Conservation (phyloP, 1,140 invertebrate species). For the Zaprionus nigranus region DNA sequence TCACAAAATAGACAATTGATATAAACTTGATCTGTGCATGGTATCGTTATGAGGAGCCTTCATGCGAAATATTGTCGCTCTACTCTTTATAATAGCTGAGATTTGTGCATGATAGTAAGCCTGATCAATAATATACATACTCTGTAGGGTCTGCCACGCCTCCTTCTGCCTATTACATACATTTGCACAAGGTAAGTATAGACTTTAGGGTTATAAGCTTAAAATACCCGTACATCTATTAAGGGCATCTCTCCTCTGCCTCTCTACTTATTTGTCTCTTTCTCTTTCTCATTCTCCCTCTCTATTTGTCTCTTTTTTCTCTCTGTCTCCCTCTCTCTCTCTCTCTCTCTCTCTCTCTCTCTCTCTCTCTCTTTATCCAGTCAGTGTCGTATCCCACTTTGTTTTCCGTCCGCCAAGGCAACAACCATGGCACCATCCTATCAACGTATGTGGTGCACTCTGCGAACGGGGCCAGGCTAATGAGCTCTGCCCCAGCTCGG, state of each 20-base stretch:
- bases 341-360: not conserved
- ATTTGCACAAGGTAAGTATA: too few species aligned
- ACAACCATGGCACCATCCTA: not conserved
- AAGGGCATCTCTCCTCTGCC: not conserved
- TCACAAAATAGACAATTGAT: too few species aligned
- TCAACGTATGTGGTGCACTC: slow-evolving; percentile 3
- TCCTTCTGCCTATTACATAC: too few species aligned
- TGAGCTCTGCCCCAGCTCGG: slow-evolving; percentile 37
- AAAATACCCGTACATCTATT: too few species aligned
- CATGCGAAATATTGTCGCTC: too few species aligned
- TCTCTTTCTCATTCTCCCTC: not conserved
- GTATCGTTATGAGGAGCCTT: too few species aligned
- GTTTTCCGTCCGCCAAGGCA: not conserved
- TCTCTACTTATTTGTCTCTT: not conserved
- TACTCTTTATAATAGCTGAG: too few species aligned
- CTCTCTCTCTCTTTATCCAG: not conserved
- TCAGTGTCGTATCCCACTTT: slow-evolving; percentile 31
- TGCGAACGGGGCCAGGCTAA: slow-evolving; percentile 65
- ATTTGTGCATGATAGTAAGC: too few species aligned
- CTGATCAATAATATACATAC: too few species aligned
- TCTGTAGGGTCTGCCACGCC: too few species aligned
- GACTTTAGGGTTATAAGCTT: too few species aligned
- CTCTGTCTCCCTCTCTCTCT: not conserved
- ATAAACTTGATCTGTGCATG: too few species aligned
- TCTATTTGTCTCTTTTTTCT: not conserved